Conservation (phyloP, 2,113 vertebrate genomes). For the Oplegnathus fasciatus region DNA sequence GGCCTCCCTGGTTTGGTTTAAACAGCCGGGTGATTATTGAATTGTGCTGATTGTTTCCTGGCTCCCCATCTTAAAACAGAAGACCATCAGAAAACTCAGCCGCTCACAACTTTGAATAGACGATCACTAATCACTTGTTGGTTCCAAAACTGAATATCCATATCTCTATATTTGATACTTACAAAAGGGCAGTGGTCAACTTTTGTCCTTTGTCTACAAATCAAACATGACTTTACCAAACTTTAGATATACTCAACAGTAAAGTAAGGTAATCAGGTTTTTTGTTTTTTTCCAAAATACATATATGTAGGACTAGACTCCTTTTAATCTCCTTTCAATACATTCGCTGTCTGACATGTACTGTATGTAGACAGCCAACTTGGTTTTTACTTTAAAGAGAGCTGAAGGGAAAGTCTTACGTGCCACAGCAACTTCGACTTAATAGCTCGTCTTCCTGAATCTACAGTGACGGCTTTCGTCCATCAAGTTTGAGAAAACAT, state of each 20-base stretch:
- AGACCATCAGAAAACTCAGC: constrained; percentile 11
- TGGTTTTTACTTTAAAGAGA: not conserved
- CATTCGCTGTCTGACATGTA: not conserved
- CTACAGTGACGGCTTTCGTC: constrained; percentile 2
- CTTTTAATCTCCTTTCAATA: not conserved
- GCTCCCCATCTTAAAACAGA: constrained; percentile 43
- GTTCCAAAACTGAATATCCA: not conserved
- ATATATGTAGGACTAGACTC: not conserved
- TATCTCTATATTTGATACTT: not conserved
- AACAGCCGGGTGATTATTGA: constrained; percentile 74
- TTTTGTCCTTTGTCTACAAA: not conserved
- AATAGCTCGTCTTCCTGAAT: not conserved
- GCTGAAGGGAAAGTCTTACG: not conserved
- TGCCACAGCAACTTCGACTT: not conserved
- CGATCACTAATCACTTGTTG: not conserved
- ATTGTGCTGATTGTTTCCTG: constrained; percentile 77
- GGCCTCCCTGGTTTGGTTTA: constrained; percentile 63
- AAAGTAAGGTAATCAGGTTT: not conserved
- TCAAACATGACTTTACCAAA: not conserved
- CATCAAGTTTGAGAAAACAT: constrained; percentile 5
- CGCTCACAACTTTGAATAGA: not conserved
- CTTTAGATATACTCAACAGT: not conserved
- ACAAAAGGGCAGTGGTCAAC: not conserved
- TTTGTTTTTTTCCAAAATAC: not conserved
- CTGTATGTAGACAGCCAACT: not conserved